A percentile compares a stretch with the other conserved stretches of the same genome.
Evolutionary conservation across 2,113 vertebrate species (phyloP).

Genomic region (Ailuropoda melanoleuca): DNA sequence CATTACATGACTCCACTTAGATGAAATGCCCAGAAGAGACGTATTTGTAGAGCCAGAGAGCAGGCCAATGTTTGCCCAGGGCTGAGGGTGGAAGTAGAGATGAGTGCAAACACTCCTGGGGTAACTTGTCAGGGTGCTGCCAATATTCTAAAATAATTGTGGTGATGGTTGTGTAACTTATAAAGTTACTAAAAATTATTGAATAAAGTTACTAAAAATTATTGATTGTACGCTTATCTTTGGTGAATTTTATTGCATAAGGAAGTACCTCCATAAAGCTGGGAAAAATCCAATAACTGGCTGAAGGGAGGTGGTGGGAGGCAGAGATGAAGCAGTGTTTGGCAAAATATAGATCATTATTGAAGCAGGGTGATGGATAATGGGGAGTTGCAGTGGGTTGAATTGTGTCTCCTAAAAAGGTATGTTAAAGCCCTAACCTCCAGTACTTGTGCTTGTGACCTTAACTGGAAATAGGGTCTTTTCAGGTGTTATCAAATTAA

Average conservation of each 20-base stretch:
- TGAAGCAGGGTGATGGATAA: neutral
- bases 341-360: neutral
- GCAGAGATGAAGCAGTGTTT: neutral
- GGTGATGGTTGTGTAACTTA: neutral
- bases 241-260: neutral
- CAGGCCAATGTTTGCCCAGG: neutral
- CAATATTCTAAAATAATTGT: neutral
- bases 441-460: neutral
- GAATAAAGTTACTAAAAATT: neutral
- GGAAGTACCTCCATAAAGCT: neutral
- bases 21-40: neutral
- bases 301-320: neutral
- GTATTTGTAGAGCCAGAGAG: neutral
- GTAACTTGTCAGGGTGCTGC: neutral
- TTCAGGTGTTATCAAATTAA: neutral
- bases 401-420: neutral
- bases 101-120: neutral
- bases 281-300: neutral
- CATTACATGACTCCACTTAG: neutral
- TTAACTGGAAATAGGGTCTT: neutral
- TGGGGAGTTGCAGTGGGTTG: neutral
- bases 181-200: neutral
- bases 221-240: neutral
- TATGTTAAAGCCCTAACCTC: neutral
- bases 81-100: neutral